These are phyloP conservation scores for Ectemnius lituratus DNA, from an alignment of 2,888 invertebrate species.

Conservation along the genomic window DNA sequence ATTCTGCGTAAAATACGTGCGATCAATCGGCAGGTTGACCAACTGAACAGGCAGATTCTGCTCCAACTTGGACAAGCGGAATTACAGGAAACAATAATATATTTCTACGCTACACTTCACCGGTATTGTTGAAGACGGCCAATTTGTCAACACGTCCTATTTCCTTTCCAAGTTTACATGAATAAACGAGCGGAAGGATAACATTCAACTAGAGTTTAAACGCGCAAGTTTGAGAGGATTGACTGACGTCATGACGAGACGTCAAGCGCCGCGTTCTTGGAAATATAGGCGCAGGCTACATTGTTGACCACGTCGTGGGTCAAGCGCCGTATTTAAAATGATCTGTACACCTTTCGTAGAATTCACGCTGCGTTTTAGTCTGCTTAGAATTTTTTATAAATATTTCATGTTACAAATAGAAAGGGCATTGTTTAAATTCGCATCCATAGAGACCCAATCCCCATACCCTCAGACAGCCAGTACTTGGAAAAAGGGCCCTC, in stretches of 20 bases:
- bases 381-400: background rate
- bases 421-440: no score
- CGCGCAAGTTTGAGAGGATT: slow-evolving; percentile 31
- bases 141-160: no score
- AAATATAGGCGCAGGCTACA: slow-evolving; percentile 50
- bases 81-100: no score
- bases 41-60: slow-evolving; percentile 47
- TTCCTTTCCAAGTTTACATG: no score
- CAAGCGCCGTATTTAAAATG: slow-evolving; percentile 45
- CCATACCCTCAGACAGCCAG: no score
- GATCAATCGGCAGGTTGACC: slow-evolving; percentile 71
- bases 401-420: background rate
- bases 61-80: no score
- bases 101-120: no score
- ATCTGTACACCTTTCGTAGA: background rate
- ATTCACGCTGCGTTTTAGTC: background rate
- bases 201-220: no score
- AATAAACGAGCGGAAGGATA: no score
- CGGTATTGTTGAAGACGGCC: no score
- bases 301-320: slow-evolving; percentile 33
- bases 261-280: slow-evolving; percentile 61
- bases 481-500: no score
- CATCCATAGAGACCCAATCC: no score
- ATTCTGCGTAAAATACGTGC: slow-evolving; percentile 68
- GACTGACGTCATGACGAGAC: slow-evolving; percentile 62